Evolutionary conservation across 2,797 vertebrate genomes (phyloP).

Genomic region (Coilia nasus): DNA sequence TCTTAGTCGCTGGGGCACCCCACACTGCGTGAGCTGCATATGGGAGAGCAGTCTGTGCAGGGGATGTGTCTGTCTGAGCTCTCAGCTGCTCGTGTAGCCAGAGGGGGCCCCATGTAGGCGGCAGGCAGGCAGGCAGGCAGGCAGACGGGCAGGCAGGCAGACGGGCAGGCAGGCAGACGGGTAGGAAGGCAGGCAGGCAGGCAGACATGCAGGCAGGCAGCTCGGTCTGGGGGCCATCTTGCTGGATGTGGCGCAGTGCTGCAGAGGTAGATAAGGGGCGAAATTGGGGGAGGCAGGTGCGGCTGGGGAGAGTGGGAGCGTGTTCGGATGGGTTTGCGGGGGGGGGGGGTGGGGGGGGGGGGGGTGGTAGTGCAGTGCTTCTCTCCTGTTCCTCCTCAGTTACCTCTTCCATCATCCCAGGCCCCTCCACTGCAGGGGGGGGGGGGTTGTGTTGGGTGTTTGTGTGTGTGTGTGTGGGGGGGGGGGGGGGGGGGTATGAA

Average conservation of each 20-base stretch:
- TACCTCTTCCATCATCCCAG: not conserved
- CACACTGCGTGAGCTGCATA: not conserved
- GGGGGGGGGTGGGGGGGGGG: not conserved
- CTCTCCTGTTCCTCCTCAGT: conserved; percentile 1
- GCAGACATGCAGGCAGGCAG: not conserved
- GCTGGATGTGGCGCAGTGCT: conserved; percentile 16
- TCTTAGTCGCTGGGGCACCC: not conserved
- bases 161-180: not conserved
- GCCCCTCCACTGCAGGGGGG: not conserved
- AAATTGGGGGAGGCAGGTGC: not conserved
- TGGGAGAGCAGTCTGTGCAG: not conserved
- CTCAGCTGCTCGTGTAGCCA: not conserved
- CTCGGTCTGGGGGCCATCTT: not conserved
- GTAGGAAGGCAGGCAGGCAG: not conserved
- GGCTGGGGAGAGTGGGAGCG: not conserved
- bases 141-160: not conserved
- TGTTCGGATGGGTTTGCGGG: not conserved
- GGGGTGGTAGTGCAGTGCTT: not conserved
- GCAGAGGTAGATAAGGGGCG: conserved; percentile 16
- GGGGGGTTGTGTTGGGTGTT: too few species aligned
- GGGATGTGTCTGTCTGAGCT: not conserved
- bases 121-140: not conserved
- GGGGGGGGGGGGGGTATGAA: not conserved
- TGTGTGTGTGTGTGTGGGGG: too few species aligned
- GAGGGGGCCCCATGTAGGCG: not conserved